phyloP scores from a whole-genome alignment of 53 echinoderm and acorn worm genomes.

The Echinometra lucunter region DNA sequence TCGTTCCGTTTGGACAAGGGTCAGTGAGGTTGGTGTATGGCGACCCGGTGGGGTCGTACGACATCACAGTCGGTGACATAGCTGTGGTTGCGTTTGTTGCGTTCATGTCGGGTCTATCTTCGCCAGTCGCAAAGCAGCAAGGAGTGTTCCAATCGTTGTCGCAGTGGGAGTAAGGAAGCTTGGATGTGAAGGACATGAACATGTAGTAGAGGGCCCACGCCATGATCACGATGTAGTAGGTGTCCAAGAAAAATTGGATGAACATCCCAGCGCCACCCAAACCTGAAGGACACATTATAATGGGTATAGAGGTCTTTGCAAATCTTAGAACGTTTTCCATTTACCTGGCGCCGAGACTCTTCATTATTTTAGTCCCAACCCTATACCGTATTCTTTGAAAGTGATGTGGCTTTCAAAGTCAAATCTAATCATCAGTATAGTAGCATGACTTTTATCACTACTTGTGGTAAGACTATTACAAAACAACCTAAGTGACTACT shows the following conservation, averaged over 20 bases:
- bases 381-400: no score
- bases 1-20: constrained; percentile 35
- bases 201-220: constrained; percentile 98
- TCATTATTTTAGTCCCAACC: no score
- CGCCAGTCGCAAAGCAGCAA: constrained; percentile 79
- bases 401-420: no score
- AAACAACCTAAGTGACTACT: no score
- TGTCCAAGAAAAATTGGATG: constrained; percentile 87
- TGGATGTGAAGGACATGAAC: constrained; percentile 90
- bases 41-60: constrained; percentile 21
- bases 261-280: constrained; percentile 92
- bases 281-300: constrained; percentile 69
- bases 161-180: constrained; percentile 94
- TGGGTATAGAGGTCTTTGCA: neutral
- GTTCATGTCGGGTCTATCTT: neutral
- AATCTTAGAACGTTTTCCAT: no score
- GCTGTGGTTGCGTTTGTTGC: constrained; percentile 33
- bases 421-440: no score
- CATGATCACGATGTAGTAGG: constrained; percentile 96
- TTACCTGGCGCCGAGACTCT: no score
- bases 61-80: constrained; percentile 4
- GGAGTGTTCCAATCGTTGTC: constrained; percentile 90
- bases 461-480: no score
- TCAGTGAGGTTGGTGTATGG: neutral
- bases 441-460: no score